A percentile compares a stretch with the other conserved stretches of the same genome.
These are phyloP conservation scores for Rhopalosiphum nymphaeae DNA, from an alignment of 2,888 invertebrate species.

Conservation along the genomic window DNA sequence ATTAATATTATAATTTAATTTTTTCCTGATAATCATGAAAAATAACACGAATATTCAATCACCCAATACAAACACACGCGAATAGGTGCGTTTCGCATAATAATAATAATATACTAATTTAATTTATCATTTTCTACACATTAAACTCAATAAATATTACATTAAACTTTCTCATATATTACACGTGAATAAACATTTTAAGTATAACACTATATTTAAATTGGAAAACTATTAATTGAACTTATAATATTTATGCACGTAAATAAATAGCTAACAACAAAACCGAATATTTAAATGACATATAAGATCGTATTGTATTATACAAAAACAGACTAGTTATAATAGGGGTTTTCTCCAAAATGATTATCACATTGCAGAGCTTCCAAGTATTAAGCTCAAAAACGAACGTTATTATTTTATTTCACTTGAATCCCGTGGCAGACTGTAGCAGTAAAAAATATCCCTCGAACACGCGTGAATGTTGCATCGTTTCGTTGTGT, in stretches of 20 bases:
- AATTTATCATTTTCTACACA: not conserved
- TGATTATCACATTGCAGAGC: not conserved
- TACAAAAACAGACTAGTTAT: not conserved
- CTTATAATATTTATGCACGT: not conserved
- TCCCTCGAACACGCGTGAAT: not conserved
- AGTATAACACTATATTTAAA: not conserved
- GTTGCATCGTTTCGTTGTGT: not conserved
- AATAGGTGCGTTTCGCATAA: not conserved
- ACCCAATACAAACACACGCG: not conserved
- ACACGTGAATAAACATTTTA: not conserved
- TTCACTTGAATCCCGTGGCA: not conserved
- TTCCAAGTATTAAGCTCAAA: not conserved
- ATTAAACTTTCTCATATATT: not conserved
- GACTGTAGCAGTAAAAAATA: not conserved
- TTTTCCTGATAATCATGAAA: not conserved
- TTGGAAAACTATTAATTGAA: not conserved
- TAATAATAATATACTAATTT: not conserved
- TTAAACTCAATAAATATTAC: not conserved
- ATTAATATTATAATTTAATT: not conserved
- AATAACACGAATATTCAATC: not conserved
- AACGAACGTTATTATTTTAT: not conserved
- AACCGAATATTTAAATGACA: not conserved
- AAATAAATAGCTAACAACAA: not conserved
- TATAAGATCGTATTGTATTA: not conserved
- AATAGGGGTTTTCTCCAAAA: not conserved